Evolutionary conservation across 1,140 invertebrate genomes (phyloP).

Genomic region (Vanessa tameamea): DNA sequence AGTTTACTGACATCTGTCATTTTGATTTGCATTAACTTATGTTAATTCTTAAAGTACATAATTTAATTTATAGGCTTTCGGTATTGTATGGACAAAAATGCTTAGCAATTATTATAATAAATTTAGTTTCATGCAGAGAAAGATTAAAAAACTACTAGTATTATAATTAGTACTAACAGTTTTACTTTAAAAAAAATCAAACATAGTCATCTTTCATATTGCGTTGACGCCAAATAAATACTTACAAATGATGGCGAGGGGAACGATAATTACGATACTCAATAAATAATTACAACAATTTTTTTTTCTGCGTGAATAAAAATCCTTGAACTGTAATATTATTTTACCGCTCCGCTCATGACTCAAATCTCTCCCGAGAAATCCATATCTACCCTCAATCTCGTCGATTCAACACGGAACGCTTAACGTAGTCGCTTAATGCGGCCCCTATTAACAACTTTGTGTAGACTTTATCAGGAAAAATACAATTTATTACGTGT

Average conservation of each 20-base stretch:
- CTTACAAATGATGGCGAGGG: no score
- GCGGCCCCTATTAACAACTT: conserved; percentile 53
- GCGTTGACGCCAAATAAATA: not conserved
- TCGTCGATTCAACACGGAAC: conserved; percentile 58
- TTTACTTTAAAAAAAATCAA: no score
- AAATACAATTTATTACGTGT: conserved; percentile 53
- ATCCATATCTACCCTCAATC: conserved; percentile 68
- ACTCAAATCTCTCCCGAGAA: conserved; percentile 10
- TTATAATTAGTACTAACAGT: no score
- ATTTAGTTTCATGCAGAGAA: no score
- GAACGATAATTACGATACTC: not conserved
- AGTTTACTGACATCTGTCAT: no score
- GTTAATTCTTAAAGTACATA: not conserved
- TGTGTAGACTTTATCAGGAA: conserved; percentile 50
- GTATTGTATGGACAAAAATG: no score
- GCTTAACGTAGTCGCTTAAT: conserved; percentile 56
- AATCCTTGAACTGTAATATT: not conserved
- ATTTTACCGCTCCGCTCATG: conserved; percentile 17
- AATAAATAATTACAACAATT: not conserved
- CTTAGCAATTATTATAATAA: no score
- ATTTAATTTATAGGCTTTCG: no score
- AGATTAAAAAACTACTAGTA: no score
- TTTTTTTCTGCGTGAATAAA: no score
- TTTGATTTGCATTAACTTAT: no score
- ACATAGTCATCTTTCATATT: no score